Conservation (phyloP, 2,113 vertebrate genomes). For the Cyanoliseus patagonus region DNA sequence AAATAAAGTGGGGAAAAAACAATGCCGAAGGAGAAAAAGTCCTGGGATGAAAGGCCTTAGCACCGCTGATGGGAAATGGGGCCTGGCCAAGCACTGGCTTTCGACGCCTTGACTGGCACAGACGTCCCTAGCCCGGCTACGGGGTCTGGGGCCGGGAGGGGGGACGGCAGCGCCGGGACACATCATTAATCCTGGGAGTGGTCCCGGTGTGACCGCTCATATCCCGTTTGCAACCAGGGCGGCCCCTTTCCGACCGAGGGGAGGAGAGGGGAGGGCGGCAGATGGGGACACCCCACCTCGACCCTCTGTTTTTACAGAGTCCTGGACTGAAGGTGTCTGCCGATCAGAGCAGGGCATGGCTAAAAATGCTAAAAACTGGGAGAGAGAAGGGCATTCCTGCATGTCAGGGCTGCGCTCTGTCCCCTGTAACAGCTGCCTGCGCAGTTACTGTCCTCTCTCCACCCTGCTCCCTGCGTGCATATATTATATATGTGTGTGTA, state of each 20-base stretch:
- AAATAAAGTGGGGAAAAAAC: background rate
- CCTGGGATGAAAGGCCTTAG: background rate
- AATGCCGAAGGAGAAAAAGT: background rate
- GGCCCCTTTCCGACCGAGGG: rapidly evolving
- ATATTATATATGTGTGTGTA: background rate
- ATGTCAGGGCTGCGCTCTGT: background rate
- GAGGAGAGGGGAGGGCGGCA: background rate
- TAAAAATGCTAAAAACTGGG: background rate
- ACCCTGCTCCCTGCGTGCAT: rapidly evolving
- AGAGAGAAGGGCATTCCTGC: background rate
- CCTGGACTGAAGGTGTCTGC: background rate
- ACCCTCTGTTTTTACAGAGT: background rate
- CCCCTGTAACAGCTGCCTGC: background rate
- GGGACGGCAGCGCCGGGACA: background rate
- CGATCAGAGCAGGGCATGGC: rapidly evolving
- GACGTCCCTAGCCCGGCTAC: too few relatives aligned
- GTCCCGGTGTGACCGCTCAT: rapidly evolving
- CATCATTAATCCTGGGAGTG: background rate
- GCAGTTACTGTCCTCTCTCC: rapidly evolving
- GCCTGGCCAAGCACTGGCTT: background rate
- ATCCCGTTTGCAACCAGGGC: background rate
- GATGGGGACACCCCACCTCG: background rate
- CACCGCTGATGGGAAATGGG: background rate
- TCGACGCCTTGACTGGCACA: background rate
- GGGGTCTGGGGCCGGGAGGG: rapidly evolving